A percentile compares a stretch with the other conserved stretches of the same genome.
These are phyloP conservation scores for Neodiprion pinetum DNA, from an alignment of 1,140 invertebrate genomes.

Conservation along the genomic window DNA sequence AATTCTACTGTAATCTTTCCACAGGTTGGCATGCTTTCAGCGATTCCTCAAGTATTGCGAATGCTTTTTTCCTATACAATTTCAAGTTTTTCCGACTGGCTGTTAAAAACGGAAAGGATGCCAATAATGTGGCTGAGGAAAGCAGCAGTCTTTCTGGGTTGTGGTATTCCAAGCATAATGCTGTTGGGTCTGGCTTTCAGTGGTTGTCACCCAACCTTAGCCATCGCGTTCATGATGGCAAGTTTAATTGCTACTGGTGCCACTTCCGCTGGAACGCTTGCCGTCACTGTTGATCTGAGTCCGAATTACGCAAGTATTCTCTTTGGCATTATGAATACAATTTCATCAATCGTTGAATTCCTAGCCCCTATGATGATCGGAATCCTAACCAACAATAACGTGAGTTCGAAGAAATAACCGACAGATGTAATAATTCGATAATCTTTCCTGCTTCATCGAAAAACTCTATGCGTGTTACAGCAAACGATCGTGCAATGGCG, in stretches of 20 bases:
- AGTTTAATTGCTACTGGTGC: constrained; percentile 71
- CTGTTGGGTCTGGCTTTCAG: constrained; percentile 68
- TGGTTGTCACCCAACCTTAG: constrained; percentile 68
- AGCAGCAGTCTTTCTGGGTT: constrained; percentile 66
- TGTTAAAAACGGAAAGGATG: constrained; percentile 65
- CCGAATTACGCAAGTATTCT: constrained; percentile 74
- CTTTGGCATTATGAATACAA: constrained; percentile 66
- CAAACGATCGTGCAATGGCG: constrained; percentile 74
- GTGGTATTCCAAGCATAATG: constrained; percentile 63
- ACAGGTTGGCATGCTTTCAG: constrained; percentile 71
- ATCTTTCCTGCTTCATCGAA: not conserved
- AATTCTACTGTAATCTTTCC: constrained; percentile 26
- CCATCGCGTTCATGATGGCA: constrained; percentile 67
- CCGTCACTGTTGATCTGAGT: constrained; percentile 70
- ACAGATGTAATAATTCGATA: too few relatives aligned
- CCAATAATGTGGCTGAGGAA: constrained; percentile 70
- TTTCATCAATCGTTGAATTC: constrained; percentile 63
- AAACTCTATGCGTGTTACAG: constrained; percentile 47
- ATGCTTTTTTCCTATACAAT: constrained; percentile 69
- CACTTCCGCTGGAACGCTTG: constrained; percentile 69
- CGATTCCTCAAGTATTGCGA: constrained; percentile 69
- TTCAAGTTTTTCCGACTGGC: constrained; percentile 68
- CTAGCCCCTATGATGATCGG: constrained; percentile 69
- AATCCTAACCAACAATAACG: constrained; percentile 67
- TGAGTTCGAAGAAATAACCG: constrained; percentile 47